Base-by-base conservation (phyloP, 2,888 invertebrate species). In the Furcula furcula region DNA sequence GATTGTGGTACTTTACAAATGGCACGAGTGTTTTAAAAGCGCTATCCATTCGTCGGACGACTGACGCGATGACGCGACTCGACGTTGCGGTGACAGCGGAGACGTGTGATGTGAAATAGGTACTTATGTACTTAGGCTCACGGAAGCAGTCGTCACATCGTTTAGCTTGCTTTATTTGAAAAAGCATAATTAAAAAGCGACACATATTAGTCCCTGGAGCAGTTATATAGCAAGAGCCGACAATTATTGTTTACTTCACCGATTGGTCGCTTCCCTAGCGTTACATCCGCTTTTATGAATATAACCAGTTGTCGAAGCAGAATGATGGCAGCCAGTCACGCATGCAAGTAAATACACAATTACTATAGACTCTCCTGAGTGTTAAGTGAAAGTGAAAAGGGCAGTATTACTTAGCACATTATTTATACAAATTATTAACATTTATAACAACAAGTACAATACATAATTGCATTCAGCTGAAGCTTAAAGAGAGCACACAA, bases 121-220 rank as follows among this genome's bases (percentile, higher is more conserved):
- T n/a, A n/a, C n/a, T n/a, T n/a, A n/a, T n/a, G n/a, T n/a, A n/a
- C n/a, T n/a, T n/a, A n/a, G 9, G 10, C 20, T 9, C 9, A 35
- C 35, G 40, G 50, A 44, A 48, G 14, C 34, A 19, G 54, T 23
- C 34, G 32, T 31, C 14, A 34, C 23, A 13, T 15, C 14, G 15
- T 4, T 9, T 6, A 5, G 13, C 27, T 12, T 14, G 34, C 34
- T 31, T 23, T 45, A 53, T 48, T 44, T 36, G 37, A 37, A 49
- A 49, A 36, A 30, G 44, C 40, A 54, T 41, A 50, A 50, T 39
- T 22, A 34, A 40, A 43, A 34, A n/a, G 31, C 39, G 46, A 50
- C 50, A 35, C 25, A 7, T 31, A 52, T 39, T 46, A 37, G 27
- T 31, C 55, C 40, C 36, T 39, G 46, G 36, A 37, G 18, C 28